A percentile compares a stretch with the other conserved stretches of the same genome.
Evolutionary conservation across 2,888 invertebrate species (phyloP).

Genomic region (Chloroclystis v-ata): DNA sequence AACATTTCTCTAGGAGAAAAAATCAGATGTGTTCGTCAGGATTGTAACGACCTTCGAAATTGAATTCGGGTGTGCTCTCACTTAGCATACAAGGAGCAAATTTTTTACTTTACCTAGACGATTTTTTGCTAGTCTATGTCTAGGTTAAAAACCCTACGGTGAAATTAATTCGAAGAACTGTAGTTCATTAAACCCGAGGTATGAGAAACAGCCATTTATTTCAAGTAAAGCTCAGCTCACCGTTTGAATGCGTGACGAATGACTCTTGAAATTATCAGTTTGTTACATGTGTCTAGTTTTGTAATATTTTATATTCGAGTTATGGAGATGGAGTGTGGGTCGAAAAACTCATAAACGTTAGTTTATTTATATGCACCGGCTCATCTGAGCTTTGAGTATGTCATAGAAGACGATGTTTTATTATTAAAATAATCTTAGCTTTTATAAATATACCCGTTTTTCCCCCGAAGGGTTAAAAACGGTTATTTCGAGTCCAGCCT

Average conservation of each 20-base stretch:
- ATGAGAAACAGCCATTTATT: constrained; percentile 4
- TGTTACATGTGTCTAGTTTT: constrained; percentile 15
- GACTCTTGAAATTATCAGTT: constrained; percentile 8
- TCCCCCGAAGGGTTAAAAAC: no score
- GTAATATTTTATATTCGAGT: constrained; percentile 17
- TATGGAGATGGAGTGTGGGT: constrained; percentile 15
- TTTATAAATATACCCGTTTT: no score
- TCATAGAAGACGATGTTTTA: no score
- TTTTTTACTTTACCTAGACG: no score
- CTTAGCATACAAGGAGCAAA: no score
- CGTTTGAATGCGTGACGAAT: constrained; percentile 16
- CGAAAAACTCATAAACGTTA: constrained; percentile 27
- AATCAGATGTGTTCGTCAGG: no score
- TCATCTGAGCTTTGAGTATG: constrained; percentile 6
- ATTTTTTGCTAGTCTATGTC: no score
- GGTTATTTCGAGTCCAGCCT: no score
- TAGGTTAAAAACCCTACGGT: neutral
- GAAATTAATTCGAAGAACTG: neutral
- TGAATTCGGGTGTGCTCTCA: no score
- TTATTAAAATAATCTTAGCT: no score
- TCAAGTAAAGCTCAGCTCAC: constrained; percentile 10
- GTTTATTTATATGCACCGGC: constrained; percentile 18
- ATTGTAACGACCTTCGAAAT: no score
- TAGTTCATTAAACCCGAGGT: neutral
- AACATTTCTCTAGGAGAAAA: no score